Evolutionary conservation across 2,113 vertebrate species (phyloP).

Genomic region (Plecotus auritus): DNA sequence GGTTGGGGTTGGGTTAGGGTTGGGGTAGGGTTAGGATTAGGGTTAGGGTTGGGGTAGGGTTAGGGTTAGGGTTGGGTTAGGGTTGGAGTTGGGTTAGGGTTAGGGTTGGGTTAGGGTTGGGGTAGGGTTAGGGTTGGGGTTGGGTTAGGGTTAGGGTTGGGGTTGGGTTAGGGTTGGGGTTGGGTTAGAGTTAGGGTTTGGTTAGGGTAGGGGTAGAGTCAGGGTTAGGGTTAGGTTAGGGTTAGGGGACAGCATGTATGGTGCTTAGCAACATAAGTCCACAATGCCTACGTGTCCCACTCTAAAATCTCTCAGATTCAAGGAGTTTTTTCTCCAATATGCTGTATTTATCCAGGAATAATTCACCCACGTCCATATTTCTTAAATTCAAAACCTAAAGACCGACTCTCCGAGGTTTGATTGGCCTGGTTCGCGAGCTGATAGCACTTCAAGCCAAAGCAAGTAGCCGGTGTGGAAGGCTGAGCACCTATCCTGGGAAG

Average conservation of each 20-base stretch:
- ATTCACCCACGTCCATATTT: neutral
- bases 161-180: neutral
- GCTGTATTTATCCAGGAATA: neutral
- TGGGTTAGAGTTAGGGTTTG: too few relatives aligned
- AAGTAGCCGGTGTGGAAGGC: neutral
- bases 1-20: too few relatives aligned
- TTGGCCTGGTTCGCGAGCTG: neutral
- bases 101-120: too few relatives aligned
- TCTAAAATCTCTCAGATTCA: neutral
- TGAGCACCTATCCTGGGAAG: too few relatives aligned
- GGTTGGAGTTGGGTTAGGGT: too few relatives aligned
- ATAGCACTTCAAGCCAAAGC: neutral
- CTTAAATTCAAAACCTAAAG: neutral
- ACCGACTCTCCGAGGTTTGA: neutral
- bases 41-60: neutral
- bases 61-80: too few relatives aligned
- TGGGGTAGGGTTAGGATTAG: too few relatives aligned
- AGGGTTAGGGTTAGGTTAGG: neutral
- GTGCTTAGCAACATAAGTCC: fast-evolving
- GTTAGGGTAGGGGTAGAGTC: too few relatives aligned
- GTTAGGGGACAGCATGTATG: neutral
- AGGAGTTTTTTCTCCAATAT: neutral
- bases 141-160: too few relatives aligned
- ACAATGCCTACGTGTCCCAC: fast-evolving
- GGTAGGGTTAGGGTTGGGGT: neutral